Conservation (phyloP, 2,888 invertebrate species). For the Eurytoma adleriae region DNA sequence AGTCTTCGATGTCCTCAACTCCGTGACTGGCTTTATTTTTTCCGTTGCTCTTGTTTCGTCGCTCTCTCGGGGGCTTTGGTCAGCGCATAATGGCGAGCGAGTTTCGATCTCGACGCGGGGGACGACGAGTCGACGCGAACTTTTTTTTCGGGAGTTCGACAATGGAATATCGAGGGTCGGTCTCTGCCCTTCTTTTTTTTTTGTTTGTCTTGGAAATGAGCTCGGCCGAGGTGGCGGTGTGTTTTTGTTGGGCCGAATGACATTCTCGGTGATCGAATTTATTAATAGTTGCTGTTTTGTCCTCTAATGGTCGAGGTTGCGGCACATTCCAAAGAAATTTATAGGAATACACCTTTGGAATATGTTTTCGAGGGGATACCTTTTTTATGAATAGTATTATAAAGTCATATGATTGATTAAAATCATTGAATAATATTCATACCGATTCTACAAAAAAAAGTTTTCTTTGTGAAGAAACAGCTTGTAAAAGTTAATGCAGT, state of each 20-base stretch:
- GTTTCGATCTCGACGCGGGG: conserved; percentile 38
- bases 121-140: conserved; percentile 7
- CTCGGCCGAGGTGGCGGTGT: neutral
- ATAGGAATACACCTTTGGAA: too few species aligned
- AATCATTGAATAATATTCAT: too few species aligned
- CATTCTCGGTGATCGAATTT: conserved; percentile 34
- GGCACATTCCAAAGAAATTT: too few species aligned
- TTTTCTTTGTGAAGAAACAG: too few species aligned
- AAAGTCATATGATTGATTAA: too few species aligned
- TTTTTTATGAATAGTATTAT: too few species aligned
- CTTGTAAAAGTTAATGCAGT: too few species aligned
- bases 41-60: neutral
- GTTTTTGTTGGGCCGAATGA: conserved; percentile 3
- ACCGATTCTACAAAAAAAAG: too few species aligned
- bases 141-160: neutral
- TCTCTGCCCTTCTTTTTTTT: neutral
- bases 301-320: too few species aligned
- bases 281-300: conserved; percentile 8
- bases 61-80: conserved; percentile 30
- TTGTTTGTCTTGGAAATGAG: neutral
- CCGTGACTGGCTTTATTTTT: neutral
- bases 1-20: neutral
- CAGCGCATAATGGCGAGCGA: conserved; percentile 35
- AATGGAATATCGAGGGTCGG: neutral
- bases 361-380: too few species aligned